Percentiles rank a stretch among this genome's conserved stretches.
These are phyloP conservation scores for Scomber colias DNA, from an alignment of 2,113 vertebrate genomes.

Conservation along the genomic window DNA sequence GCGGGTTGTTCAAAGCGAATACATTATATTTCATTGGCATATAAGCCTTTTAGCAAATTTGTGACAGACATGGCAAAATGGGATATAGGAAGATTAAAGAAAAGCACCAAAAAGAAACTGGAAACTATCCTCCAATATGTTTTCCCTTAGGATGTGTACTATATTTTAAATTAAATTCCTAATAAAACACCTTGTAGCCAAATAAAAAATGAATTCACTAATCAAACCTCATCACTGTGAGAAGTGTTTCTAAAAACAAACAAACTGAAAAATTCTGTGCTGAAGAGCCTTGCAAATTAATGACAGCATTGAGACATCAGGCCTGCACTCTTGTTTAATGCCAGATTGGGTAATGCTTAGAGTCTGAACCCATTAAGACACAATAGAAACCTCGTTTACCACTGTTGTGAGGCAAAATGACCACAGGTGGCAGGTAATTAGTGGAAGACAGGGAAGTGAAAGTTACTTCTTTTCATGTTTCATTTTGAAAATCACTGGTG, in stretches of 20 bases:
- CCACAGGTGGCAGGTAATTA: slow-evolving; percentile 12
- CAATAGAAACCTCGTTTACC: background rate
- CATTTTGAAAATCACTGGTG: background rate
- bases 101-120: background rate
- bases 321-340: slow-evolving; percentile 26
- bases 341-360: slow-evolving; percentile 9
- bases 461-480: background rate
- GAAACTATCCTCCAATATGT: background rate
- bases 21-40: slow-evolving; percentile 26
- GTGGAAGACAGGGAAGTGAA: background rate
- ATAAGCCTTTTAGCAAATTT: slow-evolving; percentile 15
- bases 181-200: slow-evolving; percentile 23
- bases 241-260: background rate
- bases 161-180: slow-evolving; percentile 20
- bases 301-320: slow-evolving; percentile 16
- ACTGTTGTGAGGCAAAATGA: slow-evolving; percentile 11
- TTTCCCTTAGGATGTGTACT: background rate
- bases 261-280: slow-evolving; percentile 1
- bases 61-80: slow-evolving; percentile 15
- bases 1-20: background rate
- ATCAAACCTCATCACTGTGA: slow-evolving; percentile 11
- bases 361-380: background rate
- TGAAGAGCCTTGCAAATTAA: slow-evolving; percentile 11
- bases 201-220: slow-evolving; percentile 11
- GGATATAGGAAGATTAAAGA: background rate